Percentiles rank a stretch among this genome's conserved stretches.
Evolutionary conservation across 2,113 vertebrate genomes (phyloP).

Genomic region (Salvelinus fontinalis): DNA sequence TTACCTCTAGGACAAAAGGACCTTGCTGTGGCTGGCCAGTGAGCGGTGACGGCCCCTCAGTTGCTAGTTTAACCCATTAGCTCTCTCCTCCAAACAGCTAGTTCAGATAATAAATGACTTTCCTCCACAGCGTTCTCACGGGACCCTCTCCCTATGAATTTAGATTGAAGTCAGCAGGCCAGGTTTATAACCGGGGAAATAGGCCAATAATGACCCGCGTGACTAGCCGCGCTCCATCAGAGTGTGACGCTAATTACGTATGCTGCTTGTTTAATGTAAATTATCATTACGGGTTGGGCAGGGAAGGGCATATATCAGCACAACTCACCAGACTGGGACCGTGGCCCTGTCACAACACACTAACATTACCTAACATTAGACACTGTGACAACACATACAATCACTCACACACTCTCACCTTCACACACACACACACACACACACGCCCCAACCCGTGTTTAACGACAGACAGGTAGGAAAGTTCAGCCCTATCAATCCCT

Average conservation of each 20-base stretch:
- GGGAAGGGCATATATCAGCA: slow-evolving; percentile 38
- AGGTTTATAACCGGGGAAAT: slow-evolving; percentile 71
- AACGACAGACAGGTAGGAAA: neutral
- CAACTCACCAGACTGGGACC: slow-evolving; percentile 17
- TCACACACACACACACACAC: slow-evolving; percentile 3
- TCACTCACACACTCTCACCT: neutral
- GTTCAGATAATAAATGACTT: slow-evolving; percentile 62
- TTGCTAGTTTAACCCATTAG: slow-evolving; percentile 62
- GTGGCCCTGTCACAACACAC: slow-evolving; percentile 9
- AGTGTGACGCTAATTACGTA: slow-evolving; percentile 65
- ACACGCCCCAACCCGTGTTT: neutral
- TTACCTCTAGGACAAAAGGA: slow-evolving; percentile 46
- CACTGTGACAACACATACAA: slow-evolving; percentile 6
- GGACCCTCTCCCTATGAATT: slow-evolving; percentile 58
- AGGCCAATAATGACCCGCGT: slow-evolving; percentile 70
- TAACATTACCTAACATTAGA: slow-evolving; percentile 13
- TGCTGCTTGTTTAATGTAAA: slow-evolving; percentile 59
- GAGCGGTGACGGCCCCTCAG: slow-evolving; percentile 56
- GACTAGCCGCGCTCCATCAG: slow-evolving; percentile 70
- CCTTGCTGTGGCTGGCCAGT: slow-evolving; percentile 41
- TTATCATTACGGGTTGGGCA: slow-evolving; percentile 54
- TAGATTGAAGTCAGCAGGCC: slow-evolving; percentile 60
- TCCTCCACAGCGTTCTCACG: slow-evolving; percentile 31
- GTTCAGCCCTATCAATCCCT: slow-evolving; percentile 1
- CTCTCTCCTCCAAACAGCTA: slow-evolving; percentile 61